Conservation (phyloP, 2,113 vertebrate species). For the Saccopteryx bilineata region DNA sequence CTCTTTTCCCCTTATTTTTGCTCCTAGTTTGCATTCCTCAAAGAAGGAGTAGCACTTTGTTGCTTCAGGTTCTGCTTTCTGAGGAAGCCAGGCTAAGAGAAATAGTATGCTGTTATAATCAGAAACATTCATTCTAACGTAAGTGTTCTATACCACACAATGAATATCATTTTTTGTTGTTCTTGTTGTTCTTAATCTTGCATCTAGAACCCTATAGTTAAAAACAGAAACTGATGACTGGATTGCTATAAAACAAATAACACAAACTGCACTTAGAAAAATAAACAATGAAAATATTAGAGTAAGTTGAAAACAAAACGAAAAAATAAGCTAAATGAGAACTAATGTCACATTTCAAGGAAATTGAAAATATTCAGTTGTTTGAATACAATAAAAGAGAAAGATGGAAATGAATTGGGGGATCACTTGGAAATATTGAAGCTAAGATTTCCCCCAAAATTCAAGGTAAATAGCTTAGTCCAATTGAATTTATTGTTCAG, state of each 20-base stretch:
- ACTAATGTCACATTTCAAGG: neutral
- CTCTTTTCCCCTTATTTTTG: neutral
- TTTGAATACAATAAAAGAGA: constrained; percentile 13
- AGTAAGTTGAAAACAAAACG: neutral
- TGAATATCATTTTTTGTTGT: neutral
- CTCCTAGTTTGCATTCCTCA: neutral
- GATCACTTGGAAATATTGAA: neutral
- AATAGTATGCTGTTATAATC: neutral
- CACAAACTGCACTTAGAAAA: neutral
- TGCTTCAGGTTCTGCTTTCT: neutral
- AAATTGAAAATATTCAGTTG: neutral
- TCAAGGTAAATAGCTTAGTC: neutral
- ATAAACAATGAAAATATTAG: neutral
- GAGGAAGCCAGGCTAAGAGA: neutral
- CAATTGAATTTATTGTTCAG: neutral
- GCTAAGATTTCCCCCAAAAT: neutral
- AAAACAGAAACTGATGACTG: neutral
- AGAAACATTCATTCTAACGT: neutral
- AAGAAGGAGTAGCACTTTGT: neutral
- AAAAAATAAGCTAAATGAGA: neutral
- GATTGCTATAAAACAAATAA: neutral
- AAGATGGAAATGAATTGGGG: neutral
- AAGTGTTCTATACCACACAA: neutral
- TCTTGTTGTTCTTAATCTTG: neutral
- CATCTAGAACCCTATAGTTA: neutral